These are phyloP conservation scores for Ophiodon elongatus DNA, from an alignment of 2,113 vertebrate species.

Conservation along the genomic window DNA sequence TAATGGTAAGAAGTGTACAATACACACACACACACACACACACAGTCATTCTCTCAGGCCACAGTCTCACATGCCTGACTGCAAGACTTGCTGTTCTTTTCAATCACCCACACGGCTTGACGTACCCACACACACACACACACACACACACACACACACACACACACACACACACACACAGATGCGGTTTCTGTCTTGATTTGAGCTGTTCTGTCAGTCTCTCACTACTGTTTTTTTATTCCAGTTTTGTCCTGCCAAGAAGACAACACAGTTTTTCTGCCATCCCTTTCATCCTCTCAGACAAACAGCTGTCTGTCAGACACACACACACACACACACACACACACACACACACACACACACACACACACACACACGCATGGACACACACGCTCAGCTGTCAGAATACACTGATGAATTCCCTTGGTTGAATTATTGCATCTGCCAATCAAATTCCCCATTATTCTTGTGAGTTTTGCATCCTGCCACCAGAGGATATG, in stretches of 20 bases:
- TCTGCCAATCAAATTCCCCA: constrained; percentile 71
- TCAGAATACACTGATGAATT: constrained; percentile 58
- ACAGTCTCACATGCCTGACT: constrained; percentile 41
- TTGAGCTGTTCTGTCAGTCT: constrained; percentile 62
- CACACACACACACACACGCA: constrained; percentile 12
- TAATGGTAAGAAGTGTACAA: constrained; percentile 40
- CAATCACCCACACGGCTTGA: constrained; percentile 55
- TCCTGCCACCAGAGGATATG: constrained; percentile 51
- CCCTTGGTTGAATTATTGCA: constrained; percentile 67
- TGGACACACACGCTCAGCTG: constrained; percentile 13
- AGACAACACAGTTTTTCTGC: constrained; percentile 39
- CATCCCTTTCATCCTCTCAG: constrained; percentile 55
- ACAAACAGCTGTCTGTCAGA: constrained; percentile 70
- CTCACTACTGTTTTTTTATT: constrained; percentile 58
- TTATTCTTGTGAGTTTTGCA: constrained; percentile 59
- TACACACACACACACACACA: neutral
- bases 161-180: constrained; percentile 18
- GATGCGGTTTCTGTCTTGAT: constrained; percentile 44
- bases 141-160: constrained; percentile 27
- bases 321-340: neutral
- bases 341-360: neutral
- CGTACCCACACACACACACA: constrained; percentile 29
- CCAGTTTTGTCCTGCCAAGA: constrained; percentile 57
- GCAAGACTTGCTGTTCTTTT: constrained; percentile 55
- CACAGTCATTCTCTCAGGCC: constrained; percentile 21